phyloP scores from a whole-genome alignment of 2,888 invertebrate genomes.

The Tetragonula carbonaria region DNA sequence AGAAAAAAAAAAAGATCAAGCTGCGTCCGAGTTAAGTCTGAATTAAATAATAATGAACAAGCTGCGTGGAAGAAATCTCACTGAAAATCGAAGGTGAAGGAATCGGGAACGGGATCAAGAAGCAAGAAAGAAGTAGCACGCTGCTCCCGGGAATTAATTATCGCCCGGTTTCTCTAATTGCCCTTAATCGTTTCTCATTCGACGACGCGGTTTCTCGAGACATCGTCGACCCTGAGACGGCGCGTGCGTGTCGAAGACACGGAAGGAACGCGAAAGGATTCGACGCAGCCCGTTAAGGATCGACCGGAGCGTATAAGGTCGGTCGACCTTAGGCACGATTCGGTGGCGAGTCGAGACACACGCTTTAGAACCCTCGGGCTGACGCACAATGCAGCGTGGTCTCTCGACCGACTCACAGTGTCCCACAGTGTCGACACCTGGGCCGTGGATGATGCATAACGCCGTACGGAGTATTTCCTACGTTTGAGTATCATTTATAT shows the following conservation, averaged over 20 bases:
- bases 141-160: conserved; percentile 44
- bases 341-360: conserved; percentile 61
- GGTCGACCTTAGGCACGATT: conserved; percentile 66
- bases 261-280: conserved; percentile 54
- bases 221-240: conserved; percentile 52
- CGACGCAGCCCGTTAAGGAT: conserved; percentile 63
- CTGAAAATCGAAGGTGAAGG: not conserved
- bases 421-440: conserved; percentile 76
- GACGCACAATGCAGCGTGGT: conserved; percentile 75
- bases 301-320: conserved; percentile 67
- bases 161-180: conserved; percentile 37
- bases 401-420: conserved; percentile 49
- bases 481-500: conserved; percentile 79
- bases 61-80: too few species aligned
- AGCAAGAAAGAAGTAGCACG: conserved; percentile 17
- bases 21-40: too few species aligned
- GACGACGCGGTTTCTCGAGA: not conserved
- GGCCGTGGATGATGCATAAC: conserved; percentile 79
- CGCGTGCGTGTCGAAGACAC: conserved; percentile 62
- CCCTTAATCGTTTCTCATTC: conserved; percentile 38
- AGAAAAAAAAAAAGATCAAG: too few species aligned
- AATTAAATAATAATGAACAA: not conserved
- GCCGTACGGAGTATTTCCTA: conserved; percentile 79
- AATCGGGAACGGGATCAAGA: not conserved
- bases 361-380: conserved; percentile 53